Base-by-base conservation (phyloP, 2,888 invertebrate genomes). In the Chrysomela aeneicollis region DNA sequence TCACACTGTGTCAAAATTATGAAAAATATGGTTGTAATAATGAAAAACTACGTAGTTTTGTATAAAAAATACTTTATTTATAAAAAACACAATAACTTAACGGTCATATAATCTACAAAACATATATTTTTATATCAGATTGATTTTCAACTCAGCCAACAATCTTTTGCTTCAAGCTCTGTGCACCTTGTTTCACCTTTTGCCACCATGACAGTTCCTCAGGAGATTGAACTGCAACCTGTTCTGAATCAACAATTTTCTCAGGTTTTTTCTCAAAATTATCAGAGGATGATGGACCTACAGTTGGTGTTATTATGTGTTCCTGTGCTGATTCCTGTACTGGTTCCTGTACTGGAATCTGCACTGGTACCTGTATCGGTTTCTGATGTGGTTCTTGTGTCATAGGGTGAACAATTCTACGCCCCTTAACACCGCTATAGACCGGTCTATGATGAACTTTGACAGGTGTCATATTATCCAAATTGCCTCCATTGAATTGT, bases 181-280 rank as follows among this genome's bases (percentile, higher is more conserved):
- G 82, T 73, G 86, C 86, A 8, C 86, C 84, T 71, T 66, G 83
- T 50, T 80, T 82, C 47, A 89, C 80, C 81, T 86, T 84, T 64
- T 81, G 81, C 88, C 88, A 89, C 77, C 89, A 87, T 12, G 69
- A 42, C 35, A 69, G 22, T 37, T 67, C 68, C 3, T 87, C 84
- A 52, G 84, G 78, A 17, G 15, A 42, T 10, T 73, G 55, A n/a
- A 59, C 53, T 61, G 68, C 70, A 42, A 61, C 54, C 17, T 22
- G 47, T 32, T 42, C 21, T 26, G 53, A n/a, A 47, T 50, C 21
- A 42, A 12, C 10, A 19, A 18, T 19, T 18, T 17, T 19, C 5
- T 18, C 32, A 46, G 12, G 1, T 17, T 54, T 18, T 0, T 2
- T 19, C 4, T 46, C 46, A 6, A 19, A 15, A 8, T 26, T 8